phyloP scores from a whole-genome alignment of 92 coral and sea anemone genomes.

The Zoanthus sociatus region DNA sequence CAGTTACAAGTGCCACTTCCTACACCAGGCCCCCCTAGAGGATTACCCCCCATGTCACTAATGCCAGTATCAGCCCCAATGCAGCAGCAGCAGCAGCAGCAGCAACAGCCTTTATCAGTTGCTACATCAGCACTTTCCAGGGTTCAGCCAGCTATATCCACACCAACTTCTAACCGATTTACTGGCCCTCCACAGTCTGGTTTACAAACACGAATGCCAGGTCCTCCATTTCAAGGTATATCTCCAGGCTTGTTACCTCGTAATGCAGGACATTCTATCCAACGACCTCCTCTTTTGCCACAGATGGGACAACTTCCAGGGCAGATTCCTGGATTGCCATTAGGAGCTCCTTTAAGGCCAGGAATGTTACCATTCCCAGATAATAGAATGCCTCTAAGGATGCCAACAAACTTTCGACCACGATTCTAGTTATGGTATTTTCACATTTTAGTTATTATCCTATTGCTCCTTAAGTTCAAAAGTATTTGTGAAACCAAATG shows the following conservation, averaged over 20 bases:
- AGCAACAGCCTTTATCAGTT: slow-evolving; percentile 58
- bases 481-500: neutral
- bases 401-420: slow-evolving; percentile 51
- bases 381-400: slow-evolving; percentile 50
- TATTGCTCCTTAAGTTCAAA: neutral
- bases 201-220: slow-evolving; percentile 62
- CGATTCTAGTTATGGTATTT: slow-evolving; percentile 52
- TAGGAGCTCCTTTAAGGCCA: slow-evolving; percentile 83
- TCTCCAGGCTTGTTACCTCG: slow-evolving; percentile 36
- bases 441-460: neutral
- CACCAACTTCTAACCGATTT: slow-evolving; percentile 18
- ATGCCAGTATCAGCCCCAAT: slow-evolving; percentile 62
- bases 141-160: slow-evolving; percentile 60
- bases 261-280: neutral
- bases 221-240: slow-evolving; percentile 50
- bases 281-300: slow-evolving; percentile 70
- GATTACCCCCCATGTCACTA: slow-evolving; percentile 55
- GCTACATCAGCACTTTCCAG: slow-evolving; percentile 69
- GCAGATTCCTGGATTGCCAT: slow-evolving; percentile 65
- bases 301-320: slow-evolving; percentile 60
- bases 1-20: slow-evolving; percentile 56
- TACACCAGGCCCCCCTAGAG: slow-evolving; percentile 60
- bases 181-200: slow-evolving; percentile 54
- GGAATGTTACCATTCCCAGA: slow-evolving; percentile 65
- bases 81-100: slow-evolving; percentile 24